These are phyloP conservation scores for Epirrhoe tristata DNA, from an alignment of 2,888 invertebrate genomes.

Conservation along the genomic window DNA sequence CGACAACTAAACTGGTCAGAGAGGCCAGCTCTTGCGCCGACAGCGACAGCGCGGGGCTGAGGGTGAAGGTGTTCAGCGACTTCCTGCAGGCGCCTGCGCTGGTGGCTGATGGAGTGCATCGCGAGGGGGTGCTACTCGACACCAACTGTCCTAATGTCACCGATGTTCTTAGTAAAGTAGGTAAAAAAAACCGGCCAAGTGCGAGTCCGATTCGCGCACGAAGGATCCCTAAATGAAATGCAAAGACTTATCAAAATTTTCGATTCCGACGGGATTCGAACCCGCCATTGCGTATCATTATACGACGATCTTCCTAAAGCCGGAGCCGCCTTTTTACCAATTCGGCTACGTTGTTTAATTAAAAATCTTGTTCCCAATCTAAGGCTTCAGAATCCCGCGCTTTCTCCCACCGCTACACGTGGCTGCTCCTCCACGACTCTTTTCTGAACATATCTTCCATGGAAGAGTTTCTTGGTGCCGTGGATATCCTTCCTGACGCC, in stretches of 20 bases:
- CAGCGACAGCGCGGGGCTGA: constrained; percentile 45
- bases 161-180: constrained; percentile 25
- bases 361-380: background rate
- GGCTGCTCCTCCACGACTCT: constrained; percentile 64
- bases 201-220: no score
- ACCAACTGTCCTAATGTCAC: constrained; percentile 54
- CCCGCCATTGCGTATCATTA: no score
- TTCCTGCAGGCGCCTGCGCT: constrained; percentile 44
- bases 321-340: no score
- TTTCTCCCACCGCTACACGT: constrained; percentile 67
- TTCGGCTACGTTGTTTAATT: background rate
- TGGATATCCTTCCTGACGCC: constrained; percentile 66
- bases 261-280: no score
- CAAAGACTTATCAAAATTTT: no score
- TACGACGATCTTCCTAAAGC: no score
- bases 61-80: constrained; percentile 45
- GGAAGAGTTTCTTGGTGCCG: constrained; percentile 46
- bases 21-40: constrained; percentile 29
- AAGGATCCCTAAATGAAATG: no score
- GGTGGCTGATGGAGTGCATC: constrained; percentile 53
- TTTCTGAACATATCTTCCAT: constrained; percentile 47
- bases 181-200: no score
- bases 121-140: constrained; percentile 69
- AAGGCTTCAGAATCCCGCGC: constrained; percentile 68
- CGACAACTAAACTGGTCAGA: constrained; percentile 46